Evolutionary conservation across 35 echinoderm and acorn worm species (phyloP).

Genomic region (Apostichopus japonicus): DNA sequence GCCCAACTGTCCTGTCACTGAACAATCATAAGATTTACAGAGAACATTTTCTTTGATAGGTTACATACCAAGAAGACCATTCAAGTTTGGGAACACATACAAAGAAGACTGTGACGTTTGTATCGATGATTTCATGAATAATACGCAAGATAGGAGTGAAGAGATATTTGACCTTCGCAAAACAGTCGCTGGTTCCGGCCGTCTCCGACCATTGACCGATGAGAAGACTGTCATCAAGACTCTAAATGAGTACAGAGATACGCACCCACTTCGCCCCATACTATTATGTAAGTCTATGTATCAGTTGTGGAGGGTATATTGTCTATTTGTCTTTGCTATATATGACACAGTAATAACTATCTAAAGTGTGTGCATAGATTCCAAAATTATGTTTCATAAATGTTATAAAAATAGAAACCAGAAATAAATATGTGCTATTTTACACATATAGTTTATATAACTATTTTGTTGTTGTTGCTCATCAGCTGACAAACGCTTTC

Average conservation of each 20-base stretch:
- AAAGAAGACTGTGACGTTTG: slow-evolving; percentile 99
- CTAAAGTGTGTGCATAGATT: no score
- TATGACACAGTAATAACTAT: no score
- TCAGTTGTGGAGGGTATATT: no score
- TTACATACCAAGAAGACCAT: slow-evolving; percentile 97
- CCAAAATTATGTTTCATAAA: no score
- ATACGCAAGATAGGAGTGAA: slow-evolving; percentile 76
- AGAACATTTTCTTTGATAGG: slow-evolving; percentile 46
- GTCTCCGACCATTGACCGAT: slow-evolving; percentile 54
- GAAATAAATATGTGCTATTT: no score
- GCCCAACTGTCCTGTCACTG: neutral
- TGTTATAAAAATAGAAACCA: no score
- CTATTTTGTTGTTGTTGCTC: neutral
- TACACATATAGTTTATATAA: no score
- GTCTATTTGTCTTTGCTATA: no score
- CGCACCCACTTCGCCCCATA: slow-evolving; percentile 77
- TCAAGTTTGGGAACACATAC: slow-evolving; percentile 99
- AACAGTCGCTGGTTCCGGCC: slow-evolving; percentile 51
- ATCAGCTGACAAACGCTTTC: slow-evolving; percentile 78
- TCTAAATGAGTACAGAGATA: slow-evolving; percentile 93
- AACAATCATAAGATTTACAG: no score
- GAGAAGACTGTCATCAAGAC: slow-evolving; percentile 63
- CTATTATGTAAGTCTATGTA: slow-evolving; percentile 73
- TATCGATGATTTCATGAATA: slow-evolving; percentile 94
- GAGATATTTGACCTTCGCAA: slow-evolving; percentile 72